Evolutionary conservation across 2,797 vertebrate genomes (phyloP), one percentile per base, ranked within the genome.

Genomic region (Oophaga sylvatica): DNA sequence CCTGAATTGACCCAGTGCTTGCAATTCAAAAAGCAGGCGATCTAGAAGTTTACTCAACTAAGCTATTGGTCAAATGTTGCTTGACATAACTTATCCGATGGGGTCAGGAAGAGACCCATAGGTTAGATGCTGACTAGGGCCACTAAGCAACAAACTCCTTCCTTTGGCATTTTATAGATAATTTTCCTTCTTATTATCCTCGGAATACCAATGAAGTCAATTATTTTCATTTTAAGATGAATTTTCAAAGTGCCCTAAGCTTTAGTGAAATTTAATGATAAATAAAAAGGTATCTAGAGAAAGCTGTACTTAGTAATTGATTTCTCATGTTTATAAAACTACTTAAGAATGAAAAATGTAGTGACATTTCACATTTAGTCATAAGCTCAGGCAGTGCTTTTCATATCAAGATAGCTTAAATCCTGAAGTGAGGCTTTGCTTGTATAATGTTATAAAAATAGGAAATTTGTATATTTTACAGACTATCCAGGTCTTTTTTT

Each of bases 1-100:
- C 88, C 88, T 75, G 70, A 83, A 83, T 35, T 78, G 80, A 86
- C 84, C 88, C 57, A 89, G 80, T 86, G 71, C 83, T 86, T 89
- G 73, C 20, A 19, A 83, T 89, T 86, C 65, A 63, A 82, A 86
- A 89, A 26, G 56, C 60, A 62, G 56, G 35, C 63, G 19, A 77
- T 26, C 59, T 29, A 68, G 73, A 88, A 78, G 53, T 53, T 89
- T 82, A 60, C 59, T 86, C 45, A 86, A 82, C 80, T 26, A 70
- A 89, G 22, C 86, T 79, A 85, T 53, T 79, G 63, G 73, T 79
- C 73, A 86, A 86, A 86, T 86, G 63, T 71, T 83, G 73, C 71
- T 86, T 89, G 63, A 86, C 88, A 89, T 84, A 70, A 63, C 67
- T 82, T 83, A 83, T 89, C 53, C 11, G 17, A 89, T 68, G n/a